These are phyloP conservation scores for Mesochorus sp. DNA, from an alignment of 2,888 invertebrate genomes.

Conservation along the genomic window DNA sequence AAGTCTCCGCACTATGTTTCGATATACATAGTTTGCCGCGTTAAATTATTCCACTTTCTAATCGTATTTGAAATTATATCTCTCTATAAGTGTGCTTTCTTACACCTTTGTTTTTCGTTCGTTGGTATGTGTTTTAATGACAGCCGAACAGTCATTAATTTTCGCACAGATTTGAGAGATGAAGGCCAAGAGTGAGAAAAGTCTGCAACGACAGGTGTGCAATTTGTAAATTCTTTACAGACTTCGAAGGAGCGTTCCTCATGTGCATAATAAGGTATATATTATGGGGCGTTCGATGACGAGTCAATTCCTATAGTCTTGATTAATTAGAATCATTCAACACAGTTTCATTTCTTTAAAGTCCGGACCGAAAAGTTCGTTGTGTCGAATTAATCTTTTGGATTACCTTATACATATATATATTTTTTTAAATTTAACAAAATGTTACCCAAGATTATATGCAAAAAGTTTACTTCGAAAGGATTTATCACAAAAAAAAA, in stretches of 20 bases:
- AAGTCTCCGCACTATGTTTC: background rate
- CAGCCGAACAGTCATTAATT: background rate
- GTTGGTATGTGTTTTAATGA: background rate
- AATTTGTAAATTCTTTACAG: background rate
- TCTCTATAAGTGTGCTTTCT: conserved; percentile 5
- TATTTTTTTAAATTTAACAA: too few relatives aligned
- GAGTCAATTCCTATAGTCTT: too few relatives aligned
- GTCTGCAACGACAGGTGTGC: background rate
- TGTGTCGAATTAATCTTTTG: too few relatives aligned
- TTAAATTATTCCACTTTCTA: conserved; percentile 51
- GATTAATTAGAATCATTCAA: too few relatives aligned
- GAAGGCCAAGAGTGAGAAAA: conserved; percentile 17
- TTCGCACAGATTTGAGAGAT: background rate
- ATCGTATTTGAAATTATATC: conserved; percentile 34
- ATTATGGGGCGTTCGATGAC: too few relatives aligned
- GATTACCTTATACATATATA: too few relatives aligned
- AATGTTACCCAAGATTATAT: too few relatives aligned
- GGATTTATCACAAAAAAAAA: too few relatives aligned
- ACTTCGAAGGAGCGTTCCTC: background rate
- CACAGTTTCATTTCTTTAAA: too few relatives aligned
- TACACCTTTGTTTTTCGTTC: conserved; percentile 17
- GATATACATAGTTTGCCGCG: background rate
- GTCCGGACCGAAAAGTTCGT: too few relatives aligned
- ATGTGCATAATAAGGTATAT: background rate
- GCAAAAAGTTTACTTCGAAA: too few relatives aligned